Conservation (phyloP, 2,888 invertebrate genomes). For the Xanthia togata region DNA sequence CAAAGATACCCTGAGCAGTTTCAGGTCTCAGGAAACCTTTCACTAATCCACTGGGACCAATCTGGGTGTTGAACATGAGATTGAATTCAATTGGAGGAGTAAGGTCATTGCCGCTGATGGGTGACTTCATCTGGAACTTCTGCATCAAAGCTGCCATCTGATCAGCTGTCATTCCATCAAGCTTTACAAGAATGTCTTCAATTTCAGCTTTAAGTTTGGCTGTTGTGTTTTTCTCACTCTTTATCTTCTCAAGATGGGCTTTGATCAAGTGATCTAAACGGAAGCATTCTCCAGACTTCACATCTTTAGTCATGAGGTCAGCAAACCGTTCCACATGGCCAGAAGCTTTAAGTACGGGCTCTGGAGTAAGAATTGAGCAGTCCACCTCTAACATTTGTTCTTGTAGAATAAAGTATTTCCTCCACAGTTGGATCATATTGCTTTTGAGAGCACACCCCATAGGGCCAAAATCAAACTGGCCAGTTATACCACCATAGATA, state of each 20-base stretch:
- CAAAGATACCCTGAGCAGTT: slow-evolving; percentile 99
- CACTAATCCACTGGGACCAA: slow-evolving; percentile 98
- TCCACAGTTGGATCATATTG: slow-evolving; percentile 98
- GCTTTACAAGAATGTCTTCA: slow-evolving; percentile 94
- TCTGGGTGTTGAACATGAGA: slow-evolving; percentile 99
- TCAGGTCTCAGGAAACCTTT: slow-evolving; percentile 99
- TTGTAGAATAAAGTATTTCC: slow-evolving; percentile 98
- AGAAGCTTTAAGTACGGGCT: slow-evolving; percentile 98
- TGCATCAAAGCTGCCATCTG: slow-evolving; percentile 96
- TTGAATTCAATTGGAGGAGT: slow-evolving; percentile 99
- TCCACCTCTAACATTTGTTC: slow-evolving; percentile 99
- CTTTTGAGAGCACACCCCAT: slow-evolving; percentile 99
- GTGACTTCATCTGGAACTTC: slow-evolving; percentile 98
- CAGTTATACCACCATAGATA: slow-evolving; percentile 98
- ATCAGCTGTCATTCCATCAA: slow-evolving; percentile 97
- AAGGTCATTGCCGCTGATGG: slow-evolving; percentile 98
- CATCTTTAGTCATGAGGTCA: slow-evolving; percentile 99
- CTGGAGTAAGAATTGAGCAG: slow-evolving; percentile 99
- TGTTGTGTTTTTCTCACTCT: slow-evolving; percentile 95
- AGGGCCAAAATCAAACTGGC: slow-evolving; percentile 99
- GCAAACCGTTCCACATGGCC: slow-evolving; percentile 99
- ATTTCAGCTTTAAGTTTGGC: slow-evolving; percentile 93
- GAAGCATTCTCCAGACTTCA: slow-evolving; percentile 99
- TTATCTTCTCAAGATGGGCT: slow-evolving; percentile 96
- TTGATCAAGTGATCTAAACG: slow-evolving; percentile 99